Evolutionary conservation across 1,140 invertebrate genomes (phyloP).

Genomic region (Piezodorus guildinii): DNA sequence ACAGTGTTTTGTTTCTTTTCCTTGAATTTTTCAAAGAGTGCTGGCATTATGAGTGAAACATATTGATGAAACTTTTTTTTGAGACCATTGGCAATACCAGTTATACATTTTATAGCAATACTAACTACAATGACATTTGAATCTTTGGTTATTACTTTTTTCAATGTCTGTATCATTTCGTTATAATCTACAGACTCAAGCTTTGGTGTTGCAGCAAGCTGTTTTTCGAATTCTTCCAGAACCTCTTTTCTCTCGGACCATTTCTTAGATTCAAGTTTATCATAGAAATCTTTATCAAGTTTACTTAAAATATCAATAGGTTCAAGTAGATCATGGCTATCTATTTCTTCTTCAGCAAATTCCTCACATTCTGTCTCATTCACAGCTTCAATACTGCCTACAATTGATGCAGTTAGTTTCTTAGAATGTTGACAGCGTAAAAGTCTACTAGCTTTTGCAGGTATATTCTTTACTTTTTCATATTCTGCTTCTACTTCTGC

Average conservation of each 20-base stretch:
- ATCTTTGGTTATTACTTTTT: conserved; percentile 88
- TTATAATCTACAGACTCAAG: conserved; percentile 85
- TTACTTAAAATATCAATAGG: conserved; percentile 87
- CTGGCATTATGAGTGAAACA: conserved; percentile 62
- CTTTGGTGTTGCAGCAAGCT: conserved; percentile 70
- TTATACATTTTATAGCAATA: conserved; percentile 72
- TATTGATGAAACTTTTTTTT: conserved; percentile 80
- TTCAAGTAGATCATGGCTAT: conserved; percentile 81
- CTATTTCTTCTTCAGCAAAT: conserved; percentile 55
- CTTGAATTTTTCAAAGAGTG: conserved; percentile 89
- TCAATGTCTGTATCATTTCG: conserved; percentile 74
- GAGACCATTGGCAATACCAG: conserved; percentile 73
- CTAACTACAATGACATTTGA: conserved; percentile 89
- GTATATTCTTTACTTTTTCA: conserved; percentile 57
- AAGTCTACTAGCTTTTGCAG: conserved; percentile 62
- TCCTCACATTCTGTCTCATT: conserved; percentile 28
- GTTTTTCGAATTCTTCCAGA: conserved; percentile 63
- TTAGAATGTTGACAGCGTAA: conserved; percentile 70
- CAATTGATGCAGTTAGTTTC: conserved; percentile 41
- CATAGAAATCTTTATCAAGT: conserved; percentile 90
- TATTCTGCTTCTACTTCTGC: conserved; percentile 84
- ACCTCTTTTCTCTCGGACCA: conserved; percentile 95
- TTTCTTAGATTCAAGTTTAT: conserved; percentile 90
- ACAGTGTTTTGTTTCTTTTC: conserved; percentile 94
- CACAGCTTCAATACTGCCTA: conserved; percentile 17